Conservation (phyloP, 2,113 vertebrate genomes). For the Dicaeum eximium region DNA sequence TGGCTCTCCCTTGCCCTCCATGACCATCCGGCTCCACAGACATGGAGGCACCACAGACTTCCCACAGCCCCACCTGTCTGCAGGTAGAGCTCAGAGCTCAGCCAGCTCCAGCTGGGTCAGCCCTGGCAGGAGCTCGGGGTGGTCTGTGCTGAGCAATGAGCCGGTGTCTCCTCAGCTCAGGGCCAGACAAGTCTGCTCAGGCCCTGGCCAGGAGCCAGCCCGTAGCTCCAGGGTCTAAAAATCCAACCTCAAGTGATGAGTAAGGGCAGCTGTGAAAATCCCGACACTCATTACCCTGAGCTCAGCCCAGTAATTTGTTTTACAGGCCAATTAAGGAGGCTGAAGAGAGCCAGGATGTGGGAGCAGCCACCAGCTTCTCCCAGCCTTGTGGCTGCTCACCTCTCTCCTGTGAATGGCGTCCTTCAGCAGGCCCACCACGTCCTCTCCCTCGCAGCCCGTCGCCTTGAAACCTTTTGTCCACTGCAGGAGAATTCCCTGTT, state of each 20-base stretch:
- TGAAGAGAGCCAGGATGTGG: background rate
- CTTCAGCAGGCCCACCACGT: slow-evolving; percentile 87
- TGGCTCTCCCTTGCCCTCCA: background rate
- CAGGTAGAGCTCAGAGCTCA: background rate
- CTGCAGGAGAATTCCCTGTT: slow-evolving; percentile 88
- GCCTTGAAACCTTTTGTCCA: slow-evolving; percentile 98
- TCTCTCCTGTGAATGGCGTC: slow-evolving; percentile 86
- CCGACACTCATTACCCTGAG: background rate
- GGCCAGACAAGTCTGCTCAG: background rate
- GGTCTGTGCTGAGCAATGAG: rapidly evolving
- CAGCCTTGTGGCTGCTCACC: slow-evolving; percentile 53
- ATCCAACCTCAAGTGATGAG: slow-evolving; percentile 14
- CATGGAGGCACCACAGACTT: rapidly evolving
- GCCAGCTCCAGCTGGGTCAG: background rate
- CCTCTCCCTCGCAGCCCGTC: slow-evolving; percentile 87
- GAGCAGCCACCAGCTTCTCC: background rate
- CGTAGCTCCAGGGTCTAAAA: background rate
- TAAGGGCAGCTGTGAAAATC: background rate
- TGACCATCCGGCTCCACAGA: background rate
- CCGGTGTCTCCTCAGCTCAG: rapidly evolving
- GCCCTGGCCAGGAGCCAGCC: background rate
- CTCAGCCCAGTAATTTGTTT: slow-evolving; percentile 29
- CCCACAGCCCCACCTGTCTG: background rate
- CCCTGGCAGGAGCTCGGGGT: background rate
- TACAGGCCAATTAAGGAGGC: background rate